These are phyloP conservation scores for Porites evermanni DNA, from an alignment of 92 coral and sea anemone species.

Conservation along the genomic window DNA sequence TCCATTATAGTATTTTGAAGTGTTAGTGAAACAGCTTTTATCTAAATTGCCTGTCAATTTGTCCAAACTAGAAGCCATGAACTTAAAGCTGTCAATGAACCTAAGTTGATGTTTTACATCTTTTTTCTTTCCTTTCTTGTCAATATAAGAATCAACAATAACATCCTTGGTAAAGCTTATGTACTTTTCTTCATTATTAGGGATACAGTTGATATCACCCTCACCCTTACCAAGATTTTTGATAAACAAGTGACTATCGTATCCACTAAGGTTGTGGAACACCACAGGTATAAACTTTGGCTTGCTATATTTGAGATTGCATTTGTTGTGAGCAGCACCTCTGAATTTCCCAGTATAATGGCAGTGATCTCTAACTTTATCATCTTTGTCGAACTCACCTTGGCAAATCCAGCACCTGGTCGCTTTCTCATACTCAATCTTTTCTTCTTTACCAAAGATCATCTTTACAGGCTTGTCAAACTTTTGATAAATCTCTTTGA, in stretches of 20 bases:
- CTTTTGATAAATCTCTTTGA: no score
- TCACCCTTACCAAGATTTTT: constrained; percentile 19
- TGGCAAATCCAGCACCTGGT: no score
- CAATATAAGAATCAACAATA: neutral
- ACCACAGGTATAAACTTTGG: constrained; percentile 50
- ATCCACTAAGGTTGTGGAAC: constrained; percentile 48
- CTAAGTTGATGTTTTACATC: constrained; percentile 5
- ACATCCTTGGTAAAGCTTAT: constrained; percentile 26
- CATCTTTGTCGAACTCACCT: no score
- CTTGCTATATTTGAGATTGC: constrained; percentile 17
- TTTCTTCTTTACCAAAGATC: no score
- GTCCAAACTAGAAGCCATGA: constrained; percentile 29
- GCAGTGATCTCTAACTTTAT: no score
- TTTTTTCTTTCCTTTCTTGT: neutral
- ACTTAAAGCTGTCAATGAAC: constrained; percentile 32
- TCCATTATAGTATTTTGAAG: neutral
- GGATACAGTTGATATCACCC: constrained; percentile 32
- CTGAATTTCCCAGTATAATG: no score
- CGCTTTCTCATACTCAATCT: no score
- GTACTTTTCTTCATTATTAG: constrained; percentile 47
- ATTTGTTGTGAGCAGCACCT: no score
- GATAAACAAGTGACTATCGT: constrained; percentile 38
- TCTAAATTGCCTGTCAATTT: neutral
- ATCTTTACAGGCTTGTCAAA: no score
- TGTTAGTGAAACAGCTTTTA: constrained; percentile 8